phyloP scores from a whole-genome alignment of 2,888 invertebrate genomes.

The Tillus elongatus region DNA sequence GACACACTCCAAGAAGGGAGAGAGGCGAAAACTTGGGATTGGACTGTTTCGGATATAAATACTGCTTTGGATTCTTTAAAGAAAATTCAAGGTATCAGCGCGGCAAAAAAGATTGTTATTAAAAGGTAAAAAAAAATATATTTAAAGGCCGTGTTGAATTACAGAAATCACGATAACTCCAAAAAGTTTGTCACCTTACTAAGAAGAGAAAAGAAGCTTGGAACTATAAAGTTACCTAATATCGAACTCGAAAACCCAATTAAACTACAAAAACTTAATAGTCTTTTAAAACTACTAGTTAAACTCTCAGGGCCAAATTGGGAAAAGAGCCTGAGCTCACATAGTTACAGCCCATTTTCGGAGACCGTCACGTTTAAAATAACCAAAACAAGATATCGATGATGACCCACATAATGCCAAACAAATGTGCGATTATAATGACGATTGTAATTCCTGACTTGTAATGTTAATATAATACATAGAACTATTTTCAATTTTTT shows the following conservation, averaged over 20 bases:
- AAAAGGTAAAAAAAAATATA: no score
- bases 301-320: slow-evolving; percentile 14
- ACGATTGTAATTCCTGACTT: slow-evolving; percentile 11
- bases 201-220: slow-evolving; percentile 13
- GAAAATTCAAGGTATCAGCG: no score
- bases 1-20: no score
- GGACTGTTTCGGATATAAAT: no score
- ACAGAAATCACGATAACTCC: slow-evolving; percentile 13
- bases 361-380: slow-evolving; percentile 9
- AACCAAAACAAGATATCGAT: slow-evolving; percentile 11
- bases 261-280: slow-evolving; percentile 14
- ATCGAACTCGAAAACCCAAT: slow-evolving; percentile 12
- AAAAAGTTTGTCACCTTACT: slow-evolving; percentile 15
- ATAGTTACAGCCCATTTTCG: slow-evolving; percentile 12
- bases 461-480: slow-evolving; percentile 8
- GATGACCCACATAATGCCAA: slow-evolving; percentile 4
- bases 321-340: slow-evolving; percentile 14
- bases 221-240: slow-evolving; percentile 7
- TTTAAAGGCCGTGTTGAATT: slow-evolving; percentile 12
- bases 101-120: no score
- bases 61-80: no score
- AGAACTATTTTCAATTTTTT: neutral
- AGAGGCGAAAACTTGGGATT: no score
- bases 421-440: slow-evolving; percentile 12
- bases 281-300: slow-evolving; percentile 14